Base-by-base conservation (phyloP, 2,113 vertebrate genomes). In the Cairina moschata region DNA sequence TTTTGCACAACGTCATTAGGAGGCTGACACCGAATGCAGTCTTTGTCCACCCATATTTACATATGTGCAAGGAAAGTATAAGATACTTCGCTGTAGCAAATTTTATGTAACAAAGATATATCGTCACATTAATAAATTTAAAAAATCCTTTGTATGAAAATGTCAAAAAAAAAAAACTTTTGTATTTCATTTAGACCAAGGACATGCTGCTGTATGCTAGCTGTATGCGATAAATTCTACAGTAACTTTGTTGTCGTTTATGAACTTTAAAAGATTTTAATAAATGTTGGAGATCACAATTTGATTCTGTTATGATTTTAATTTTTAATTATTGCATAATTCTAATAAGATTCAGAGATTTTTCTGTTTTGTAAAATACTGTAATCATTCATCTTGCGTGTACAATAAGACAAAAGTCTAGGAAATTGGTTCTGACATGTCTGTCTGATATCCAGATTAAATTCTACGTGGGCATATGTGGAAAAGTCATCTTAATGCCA, bases 71-170 rank as follows among this genome's bases (percentile, higher is more conserved):
- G 98, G 98, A 97, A 98, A 98, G 96, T 98, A 98, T 98, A 97
- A 97, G 97, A 98, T 98, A 98, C 98, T 99, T 99, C 98, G 98
- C 99, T 98, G 98, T 99, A 99, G 98, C 98, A 99, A 98, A 98
- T 98, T 99, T 99, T 99, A 98, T 99, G 98, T 99, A 99, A 98
- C 97, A 98, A 98, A 98, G 91, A 97, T 98, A 98, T 98, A 97
- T 97, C 96, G 97, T 99, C 98, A 98, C 98, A 98, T 98, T 98
- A 99, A 99, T 99, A 99, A 98, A 98, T 98, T 98, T 96, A 97
- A 98, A 98, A 96, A 96, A 97, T 98, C 97, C 97, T 99, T 99
- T 99, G 98, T 99, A 98, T 98, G 97, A 98, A 98, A 98, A 98
- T 93, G 96, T 91, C 98, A 94, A 88, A 93, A 48, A 48, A 46